Base-by-base conservation (phyloP, 1,140 invertebrate genomes). In the Drosophila simulans region DNA sequence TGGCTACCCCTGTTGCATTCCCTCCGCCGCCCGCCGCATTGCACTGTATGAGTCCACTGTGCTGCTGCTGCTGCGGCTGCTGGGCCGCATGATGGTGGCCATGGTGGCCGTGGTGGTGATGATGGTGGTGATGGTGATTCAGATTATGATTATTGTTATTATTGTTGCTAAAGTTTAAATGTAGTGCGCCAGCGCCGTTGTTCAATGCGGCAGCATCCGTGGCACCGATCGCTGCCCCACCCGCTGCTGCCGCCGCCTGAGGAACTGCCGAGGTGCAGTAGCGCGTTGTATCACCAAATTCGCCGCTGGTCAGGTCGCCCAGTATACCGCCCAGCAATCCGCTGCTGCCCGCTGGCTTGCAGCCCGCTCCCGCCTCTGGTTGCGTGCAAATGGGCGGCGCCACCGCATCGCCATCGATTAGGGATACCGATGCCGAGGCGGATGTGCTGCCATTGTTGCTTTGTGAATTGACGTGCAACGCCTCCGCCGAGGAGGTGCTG, bases 91-190 rank as follows among this genome's bases (percentile, higher is more conserved):
- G 80, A n/a, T 46, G 72, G 46, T 54, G 72, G 58, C 72, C 63
- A 49, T 77, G 74, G 25, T 54, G 49, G 0, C 63, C 59, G 51
- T 79, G 80, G 27, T 52, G 56, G 25, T 79, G 80, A 51, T 81
- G 82, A 52, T 86, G 81, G 51, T 80, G 75, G 57, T 78, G 83
- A 69, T 86, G 82, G 54, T 90, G 82, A 72, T 90, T 90, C 59
- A 79, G 64, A 71, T 85, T 79, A 80, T 91, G 83, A 70, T 91
- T 90, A 76, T 89, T 88, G 76, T 88, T 89, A 80, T 89, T 89
- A 80, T 91, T 91, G 77, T 91, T 91, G 76, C 84, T 91, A 83
- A 90, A 91, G 73, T 91, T 90, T 81, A 91, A 83, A 77, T 89
- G 80, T 88, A 91, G 65, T 79, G 90, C 80, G 75, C 85, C 82